Conservation (phyloP, 2,113 vertebrate species). For the Trematocara unimaculatum region DNA sequence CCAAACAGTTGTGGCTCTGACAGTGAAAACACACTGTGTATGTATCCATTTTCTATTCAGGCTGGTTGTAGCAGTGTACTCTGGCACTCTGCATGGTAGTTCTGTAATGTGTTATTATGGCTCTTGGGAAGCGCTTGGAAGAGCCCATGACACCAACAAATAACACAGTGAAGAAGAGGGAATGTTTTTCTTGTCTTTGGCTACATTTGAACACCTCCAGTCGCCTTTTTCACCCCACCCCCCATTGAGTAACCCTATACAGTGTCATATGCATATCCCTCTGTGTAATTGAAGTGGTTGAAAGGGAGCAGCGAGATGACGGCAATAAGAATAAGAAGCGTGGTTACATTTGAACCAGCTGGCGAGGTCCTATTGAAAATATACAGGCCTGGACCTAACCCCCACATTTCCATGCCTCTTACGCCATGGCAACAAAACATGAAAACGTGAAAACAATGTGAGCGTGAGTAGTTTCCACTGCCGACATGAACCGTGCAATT, state of each 20-base stretch:
- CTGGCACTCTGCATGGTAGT: constrained; percentile 14
- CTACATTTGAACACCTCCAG: constrained; percentile 3
- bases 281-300: constrained; percentile 25
- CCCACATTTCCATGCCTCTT: constrained; percentile 14
- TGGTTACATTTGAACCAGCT: constrained; percentile 20
- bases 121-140: neutral
- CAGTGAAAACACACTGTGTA: neutral
- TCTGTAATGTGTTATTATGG: constrained; percentile 25
- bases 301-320: neutral
- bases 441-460: constrained; percentile 34
- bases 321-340: constrained; percentile 1
- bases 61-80: neutral
- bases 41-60: constrained; percentile 14
- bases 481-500: constrained; percentile 28
- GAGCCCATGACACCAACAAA: constrained; percentile 28
- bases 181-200: constrained; percentile 12
- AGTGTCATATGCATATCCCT: constrained; percentile 12
- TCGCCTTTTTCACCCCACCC: neutral
- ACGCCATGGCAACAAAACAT: constrained; percentile 54
- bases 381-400: neutral
- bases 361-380: constrained; percentile 25
- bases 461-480: neutral
- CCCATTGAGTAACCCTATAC: constrained; percentile 21
- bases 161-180: constrained; percentile 14
- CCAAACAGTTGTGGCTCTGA: neutral